A percentile compares a stretch with the other conserved stretches of the same genome.
These are phyloP conservation scores for Cybosia mesomella DNA, from an alignment of 2,888 invertebrate species.

Conservation along the genomic window DNA sequence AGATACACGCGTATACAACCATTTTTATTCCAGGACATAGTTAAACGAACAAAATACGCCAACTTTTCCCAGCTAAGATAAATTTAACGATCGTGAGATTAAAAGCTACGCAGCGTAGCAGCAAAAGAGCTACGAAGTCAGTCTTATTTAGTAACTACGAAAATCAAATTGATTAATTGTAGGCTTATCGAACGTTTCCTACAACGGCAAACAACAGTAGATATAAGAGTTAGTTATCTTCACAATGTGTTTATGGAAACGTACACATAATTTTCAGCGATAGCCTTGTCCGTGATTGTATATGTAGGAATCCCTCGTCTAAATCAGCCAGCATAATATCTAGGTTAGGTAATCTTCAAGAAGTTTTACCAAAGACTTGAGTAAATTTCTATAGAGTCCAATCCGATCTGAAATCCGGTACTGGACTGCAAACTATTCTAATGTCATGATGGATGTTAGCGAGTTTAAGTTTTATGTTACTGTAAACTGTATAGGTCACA, in stretches of 20 bases:
- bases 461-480: not conserved
- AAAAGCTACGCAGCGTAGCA: slow-evolving; percentile 11
- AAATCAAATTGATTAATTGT: slow-evolving; percentile 2
- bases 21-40: slow-evolving; percentile 24
- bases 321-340: too few relatives aligned
- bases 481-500: not conserved
- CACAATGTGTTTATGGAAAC: not conserved
- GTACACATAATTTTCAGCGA: not conserved
- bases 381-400: too few relatives aligned
- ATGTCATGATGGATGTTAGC: too few relatives aligned
- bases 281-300: not conserved
- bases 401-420: too few relatives aligned
- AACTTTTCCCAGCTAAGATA: slow-evolving; percentile 21
- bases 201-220: not conserved
- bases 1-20: slow-evolving; percentile 19
- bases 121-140: slow-evolving; percentile 9
- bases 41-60: slow-evolving; percentile 22
- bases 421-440: too few relatives aligned
- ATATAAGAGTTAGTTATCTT: not conserved
- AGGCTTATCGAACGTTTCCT: not conserved
- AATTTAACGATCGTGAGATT: slow-evolving; percentile 15
- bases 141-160: slow-evolving; percentile 1
- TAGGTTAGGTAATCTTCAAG: too few relatives aligned
- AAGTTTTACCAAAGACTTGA: too few relatives aligned
- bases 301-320: too few relatives aligned